Evolutionary conservation across 2,113 vertebrate species (phyloP).

Genomic region (Prochilodus magdalenae): DNA sequence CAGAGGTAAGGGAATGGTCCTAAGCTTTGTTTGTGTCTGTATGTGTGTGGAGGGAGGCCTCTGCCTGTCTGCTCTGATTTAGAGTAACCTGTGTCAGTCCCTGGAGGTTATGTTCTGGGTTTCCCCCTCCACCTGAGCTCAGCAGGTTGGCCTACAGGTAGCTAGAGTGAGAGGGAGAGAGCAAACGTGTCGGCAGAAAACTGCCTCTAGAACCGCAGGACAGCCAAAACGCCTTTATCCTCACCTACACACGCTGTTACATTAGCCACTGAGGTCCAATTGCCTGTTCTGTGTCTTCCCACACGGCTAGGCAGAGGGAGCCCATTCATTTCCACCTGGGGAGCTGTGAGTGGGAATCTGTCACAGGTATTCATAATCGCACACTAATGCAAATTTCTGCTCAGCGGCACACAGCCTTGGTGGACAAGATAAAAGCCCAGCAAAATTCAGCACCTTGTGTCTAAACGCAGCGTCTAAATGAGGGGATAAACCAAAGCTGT

Average conservation of each 20-base stretch:
- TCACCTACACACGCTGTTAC: conserved; percentile 76
- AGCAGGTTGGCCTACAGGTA: conserved; percentile 74
- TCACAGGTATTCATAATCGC: conserved; percentile 83
- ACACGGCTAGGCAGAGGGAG: conserved; percentile 75
- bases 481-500: conserved; percentile 80
- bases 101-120: conserved; percentile 65
- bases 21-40: neutral
- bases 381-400: conserved; percentile 81
- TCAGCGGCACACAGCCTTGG: conserved; percentile 70
- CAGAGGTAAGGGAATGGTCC: neutral
- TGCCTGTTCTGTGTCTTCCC: conserved; percentile 79
- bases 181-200: conserved; percentile 62
- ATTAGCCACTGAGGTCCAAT: conserved; percentile 83
- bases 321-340: conserved; percentile 80
- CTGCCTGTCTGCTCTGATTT: conserved; percentile 62
- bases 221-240: conserved; percentile 76
- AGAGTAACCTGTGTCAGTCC: conserved; percentile 75
- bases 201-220: conserved; percentile 79
- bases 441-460: conserved; percentile 76
- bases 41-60: conserved; percentile 11
- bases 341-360: conserved; percentile 77
- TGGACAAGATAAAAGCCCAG: conserved; percentile 79
- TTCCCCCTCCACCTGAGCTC: conserved; percentile 60
- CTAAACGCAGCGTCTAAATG: conserved; percentile 77
- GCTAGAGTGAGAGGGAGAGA: conserved; percentile 22